Base-by-base conservation (phyloP, 2,797 vertebrate genomes). In the Ptychobarbus kaznakovi region DNA sequence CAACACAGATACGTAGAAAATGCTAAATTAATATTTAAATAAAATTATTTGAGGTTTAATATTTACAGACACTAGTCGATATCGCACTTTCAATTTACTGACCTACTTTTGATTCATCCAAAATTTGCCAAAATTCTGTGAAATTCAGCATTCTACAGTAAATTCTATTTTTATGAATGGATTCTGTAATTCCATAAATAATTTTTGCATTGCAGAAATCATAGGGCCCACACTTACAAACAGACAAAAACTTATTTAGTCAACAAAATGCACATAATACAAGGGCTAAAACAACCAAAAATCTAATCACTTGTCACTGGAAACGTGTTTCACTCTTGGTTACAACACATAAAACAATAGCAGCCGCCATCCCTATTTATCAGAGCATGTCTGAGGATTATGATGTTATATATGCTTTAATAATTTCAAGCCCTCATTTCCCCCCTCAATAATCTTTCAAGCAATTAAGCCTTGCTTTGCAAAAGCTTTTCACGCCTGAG, bases 271-370 rank as follows among this genome's bases (percentile, higher is more conserved):
- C 56, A 83, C 68, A 51, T 18, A 10, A 77, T 6, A 12, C 18
- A 4, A 51, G 86, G 81, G 90, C 89, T 87, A 86, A 87, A 81
- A 86, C 87, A 86, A 75, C 82, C 66, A 66, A 75, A 69, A 75
- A 82, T 0, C 0, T 28, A 88, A 75, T 28, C 56, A 86, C 49
- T 87, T 73, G 53, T 51, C 25, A 61, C 35, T 11, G 53, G 6
- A 78, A 78, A 63, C 6, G 1, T 46, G 77, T 66, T 46, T 66
- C 1, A 1, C 6, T 46, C 25, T 28, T 66, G 11, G 16, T 66
- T 35, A 49, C 6, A 35, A 51, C 44, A 13, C 15, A 79, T 42
- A 44, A 82, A 61, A 80, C n/a, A 38, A 20, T n/a, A 25, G 5
- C 35, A 53, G 20, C 12, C 11, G 4, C 51, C 49, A 82, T 49